phyloP scores from a whole-genome alignment of 2,797 vertebrate species.

The Steatocranus sp. region DNA sequence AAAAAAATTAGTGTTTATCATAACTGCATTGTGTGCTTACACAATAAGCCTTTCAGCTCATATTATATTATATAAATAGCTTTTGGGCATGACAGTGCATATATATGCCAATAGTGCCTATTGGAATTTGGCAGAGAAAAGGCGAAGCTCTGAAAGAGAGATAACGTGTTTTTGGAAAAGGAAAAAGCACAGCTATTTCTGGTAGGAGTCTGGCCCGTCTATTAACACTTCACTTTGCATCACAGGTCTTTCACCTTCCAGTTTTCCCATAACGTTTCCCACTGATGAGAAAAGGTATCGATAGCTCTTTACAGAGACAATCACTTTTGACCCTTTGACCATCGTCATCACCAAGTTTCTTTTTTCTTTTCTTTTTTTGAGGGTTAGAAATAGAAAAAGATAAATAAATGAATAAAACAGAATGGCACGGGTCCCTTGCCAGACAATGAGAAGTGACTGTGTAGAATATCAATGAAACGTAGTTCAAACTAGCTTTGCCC shows the following conservation, averaged over 20 bases:
- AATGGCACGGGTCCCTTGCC: conserved; percentile 58
- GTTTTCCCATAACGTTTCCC: neutral
- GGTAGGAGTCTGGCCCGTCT: neutral
- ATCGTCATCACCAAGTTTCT: conserved; percentile 3
- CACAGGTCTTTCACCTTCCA: conserved; percentile 35
- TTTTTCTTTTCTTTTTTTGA: neutral
- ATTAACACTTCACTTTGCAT: conserved; percentile 21
- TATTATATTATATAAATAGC: conserved; percentile 62
- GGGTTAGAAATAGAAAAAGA: conserved; percentile 52
- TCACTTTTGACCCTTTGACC: conserved; percentile 55
- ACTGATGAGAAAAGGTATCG: conserved; percentile 40
- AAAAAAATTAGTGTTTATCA: conserved; percentile 52
- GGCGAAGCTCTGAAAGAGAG: conserved; percentile 38
- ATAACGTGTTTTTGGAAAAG: conserved; percentile 64
- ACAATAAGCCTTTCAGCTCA: conserved; percentile 62
- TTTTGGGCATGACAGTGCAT: conserved; percentile 35
- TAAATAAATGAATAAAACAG: conserved; percentile 73
- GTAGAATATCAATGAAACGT: conserved; percentile 78
- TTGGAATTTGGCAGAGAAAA: conserved; percentile 62
- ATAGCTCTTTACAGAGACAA: conserved; percentile 51
- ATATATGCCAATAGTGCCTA: conserved; percentile 56
- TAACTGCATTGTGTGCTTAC: conserved; percentile 50
- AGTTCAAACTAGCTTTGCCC: conserved; percentile 79
- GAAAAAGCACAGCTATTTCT: conserved; percentile 37
- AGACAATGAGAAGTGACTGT: conserved; percentile 64